phyloP scores from a whole-genome alignment of 2,888 invertebrate genomes.

The Leuctra nigra region DNA sequence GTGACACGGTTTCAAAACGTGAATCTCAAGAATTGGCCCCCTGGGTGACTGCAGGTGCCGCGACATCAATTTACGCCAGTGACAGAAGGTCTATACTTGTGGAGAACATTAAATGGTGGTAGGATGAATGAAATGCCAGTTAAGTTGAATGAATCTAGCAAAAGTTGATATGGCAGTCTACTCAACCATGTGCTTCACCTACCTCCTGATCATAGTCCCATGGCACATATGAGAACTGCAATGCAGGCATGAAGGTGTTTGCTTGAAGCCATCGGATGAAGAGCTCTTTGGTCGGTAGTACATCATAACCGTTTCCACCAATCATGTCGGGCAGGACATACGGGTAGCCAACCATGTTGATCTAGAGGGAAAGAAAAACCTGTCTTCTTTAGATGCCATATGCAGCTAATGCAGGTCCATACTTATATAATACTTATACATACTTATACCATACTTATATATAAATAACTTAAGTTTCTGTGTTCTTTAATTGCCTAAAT shows the following conservation, averaged over 20 bases:
- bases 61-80: no score
- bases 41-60: no score
- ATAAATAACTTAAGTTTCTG: neutral
- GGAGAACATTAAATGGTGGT: no score
- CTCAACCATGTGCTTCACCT: no score
- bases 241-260: constrained; percentile 66
- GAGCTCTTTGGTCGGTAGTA: constrained; percentile 52
- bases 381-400: neutral
- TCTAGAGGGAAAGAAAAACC: constrained; percentile 35
- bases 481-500: neutral
- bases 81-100: no score
- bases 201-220: constrained; percentile 64
- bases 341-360: constrained; percentile 59
- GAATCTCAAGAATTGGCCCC: no score
- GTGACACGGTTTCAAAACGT: no score
- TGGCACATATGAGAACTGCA: constrained; percentile 74
- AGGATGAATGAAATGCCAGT: no score
- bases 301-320: constrained; percentile 59
- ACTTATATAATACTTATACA: no score
- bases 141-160: no score
- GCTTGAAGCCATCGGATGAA: constrained; percentile 75
- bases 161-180: no score
- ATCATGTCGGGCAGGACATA: constrained; percentile 76
- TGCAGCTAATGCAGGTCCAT: neutral
- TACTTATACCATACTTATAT: neutral